Conservation (phyloP, 2,888 invertebrate species). For the Hylaea fasciaria region DNA sequence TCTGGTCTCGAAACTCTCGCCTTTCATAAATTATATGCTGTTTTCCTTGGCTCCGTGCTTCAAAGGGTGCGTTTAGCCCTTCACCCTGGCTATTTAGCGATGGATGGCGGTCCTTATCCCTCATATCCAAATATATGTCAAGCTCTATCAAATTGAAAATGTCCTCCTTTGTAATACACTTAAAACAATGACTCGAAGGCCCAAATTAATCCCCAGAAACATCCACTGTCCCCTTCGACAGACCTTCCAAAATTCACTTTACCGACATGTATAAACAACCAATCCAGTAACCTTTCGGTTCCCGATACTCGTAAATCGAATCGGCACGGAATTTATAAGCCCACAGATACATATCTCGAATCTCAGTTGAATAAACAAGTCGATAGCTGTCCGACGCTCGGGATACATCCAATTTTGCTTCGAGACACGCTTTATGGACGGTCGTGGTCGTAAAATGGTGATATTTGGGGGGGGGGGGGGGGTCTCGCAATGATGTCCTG, state of each 20-base stretch:
- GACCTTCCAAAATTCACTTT: constrained; percentile 21
- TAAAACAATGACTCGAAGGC: background rate
- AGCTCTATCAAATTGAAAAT: too few relatives aligned
- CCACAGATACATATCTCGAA: constrained; percentile 31
- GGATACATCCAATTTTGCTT: constrained; percentile 17
- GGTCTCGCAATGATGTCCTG: background rate
- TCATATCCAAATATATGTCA: too few relatives aligned
- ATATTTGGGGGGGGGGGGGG: too few relatives aligned
- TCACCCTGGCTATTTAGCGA: too few relatives aligned
- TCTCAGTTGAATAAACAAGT: constrained; percentile 32
- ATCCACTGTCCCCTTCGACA: constrained; percentile 6
- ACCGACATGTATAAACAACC: constrained; percentile 6
- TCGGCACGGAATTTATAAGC: constrained; percentile 32
- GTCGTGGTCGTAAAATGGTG: constrained; percentile 4
- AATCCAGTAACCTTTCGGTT: constrained; percentile 24
- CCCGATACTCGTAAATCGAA: constrained; percentile 22
- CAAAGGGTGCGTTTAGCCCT: too few relatives aligned
- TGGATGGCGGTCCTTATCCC: too few relatives aligned
- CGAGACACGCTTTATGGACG: constrained; percentile 13
- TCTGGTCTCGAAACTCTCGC: too few relatives aligned
- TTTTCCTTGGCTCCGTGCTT: too few relatives aligned
- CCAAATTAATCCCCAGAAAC: background rate
- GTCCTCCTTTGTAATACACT: too few relatives aligned
- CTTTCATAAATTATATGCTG: too few relatives aligned
- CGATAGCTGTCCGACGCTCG: constrained; percentile 17